These are phyloP conservation scores for Stenodema calcarata DNA, from an alignment of 2,888 invertebrate genomes.

Conservation along the genomic window DNA sequence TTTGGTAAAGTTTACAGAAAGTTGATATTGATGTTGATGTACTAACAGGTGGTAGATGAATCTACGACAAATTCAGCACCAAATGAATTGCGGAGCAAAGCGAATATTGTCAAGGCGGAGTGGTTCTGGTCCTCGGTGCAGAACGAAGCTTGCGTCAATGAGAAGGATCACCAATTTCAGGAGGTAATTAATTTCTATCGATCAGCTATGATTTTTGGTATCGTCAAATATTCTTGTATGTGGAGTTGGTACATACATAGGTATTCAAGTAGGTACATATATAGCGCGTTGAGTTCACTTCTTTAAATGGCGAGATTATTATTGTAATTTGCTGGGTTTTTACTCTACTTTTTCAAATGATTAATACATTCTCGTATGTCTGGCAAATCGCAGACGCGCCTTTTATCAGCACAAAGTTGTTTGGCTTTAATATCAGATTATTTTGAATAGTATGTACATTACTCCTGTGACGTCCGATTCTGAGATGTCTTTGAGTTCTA, in stretches of 20 bases:
- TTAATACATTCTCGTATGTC: too few relatives aligned
- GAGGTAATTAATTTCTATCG: slow-evolving; percentile 66
- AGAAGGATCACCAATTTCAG: slow-evolving; percentile 86
- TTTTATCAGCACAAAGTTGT: too few relatives aligned
- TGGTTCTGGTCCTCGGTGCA: slow-evolving; percentile 99
- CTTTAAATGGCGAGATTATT: too few relatives aligned
- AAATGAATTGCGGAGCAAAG: slow-evolving; percentile 74
- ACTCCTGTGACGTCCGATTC: too few relatives aligned
- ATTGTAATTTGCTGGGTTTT: too few relatives aligned
- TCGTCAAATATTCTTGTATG: not conserved
- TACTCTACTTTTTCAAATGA: too few relatives aligned
- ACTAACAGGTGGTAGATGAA: slow-evolving; percentile 81
- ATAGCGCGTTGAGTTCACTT: not conserved
- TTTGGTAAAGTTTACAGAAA: not conserved
- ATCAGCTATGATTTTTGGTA: too few relatives aligned
- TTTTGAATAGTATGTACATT: too few relatives aligned
- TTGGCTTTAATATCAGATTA: too few relatives aligned
- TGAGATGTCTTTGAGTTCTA: too few relatives aligned
- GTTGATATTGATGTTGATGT: slow-evolving; percentile 55
- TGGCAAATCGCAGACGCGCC: too few relatives aligned
- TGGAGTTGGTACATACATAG: not conserved
- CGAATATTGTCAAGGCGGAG: slow-evolving; percentile 85
- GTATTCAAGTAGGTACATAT: not conserved
- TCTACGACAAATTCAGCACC: slow-evolving; percentile 74
- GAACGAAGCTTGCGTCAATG: slow-evolving; percentile 91